Conservation (phyloP, 1,140 invertebrate species). For the Penaeus japonicus region DNA sequence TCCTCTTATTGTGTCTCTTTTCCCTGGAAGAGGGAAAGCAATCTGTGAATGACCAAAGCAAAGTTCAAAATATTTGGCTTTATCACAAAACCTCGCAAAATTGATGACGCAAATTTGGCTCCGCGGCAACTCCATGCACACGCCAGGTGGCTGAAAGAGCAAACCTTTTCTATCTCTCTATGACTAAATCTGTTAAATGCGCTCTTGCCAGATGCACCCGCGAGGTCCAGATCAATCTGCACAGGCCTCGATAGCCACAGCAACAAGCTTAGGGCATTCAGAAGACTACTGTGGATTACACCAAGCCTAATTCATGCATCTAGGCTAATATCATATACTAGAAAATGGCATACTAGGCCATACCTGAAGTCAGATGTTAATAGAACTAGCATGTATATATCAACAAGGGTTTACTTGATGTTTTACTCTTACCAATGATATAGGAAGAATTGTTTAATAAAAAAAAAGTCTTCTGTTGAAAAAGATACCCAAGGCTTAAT, state of each 20-base stretch:
- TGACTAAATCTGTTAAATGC: background rate
- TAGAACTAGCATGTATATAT: background rate
- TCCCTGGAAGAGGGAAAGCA: no score
- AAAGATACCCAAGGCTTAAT: slow-evolving; percentile 17
- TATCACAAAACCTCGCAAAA: no score
- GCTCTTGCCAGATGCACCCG: background rate
- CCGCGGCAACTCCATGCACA: no score
- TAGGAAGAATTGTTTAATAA: background rate
- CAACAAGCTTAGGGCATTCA: slow-evolving; percentile 9
- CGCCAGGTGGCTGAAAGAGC: no score
- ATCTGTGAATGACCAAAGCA: no score
- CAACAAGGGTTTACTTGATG: no score
- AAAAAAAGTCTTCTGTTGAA: background rate
- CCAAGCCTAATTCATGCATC: slow-evolving; percentile 42
- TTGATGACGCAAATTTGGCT: no score
- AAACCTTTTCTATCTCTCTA: no score
- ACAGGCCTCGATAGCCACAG: background rate
- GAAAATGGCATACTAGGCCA: slow-evolving; percentile 16
- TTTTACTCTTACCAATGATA: background rate
- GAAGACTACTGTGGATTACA: slow-evolving; percentile 28
- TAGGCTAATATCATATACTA: slow-evolving; percentile 30
- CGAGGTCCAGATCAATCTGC: background rate
- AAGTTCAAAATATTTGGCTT: no score
- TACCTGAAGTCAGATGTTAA: slow-evolving; percentile 26
- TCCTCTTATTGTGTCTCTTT: no score